phyloP scores from a whole-genome alignment of 2,797 vertebrate species.

The Mycteria americana region DNA sequence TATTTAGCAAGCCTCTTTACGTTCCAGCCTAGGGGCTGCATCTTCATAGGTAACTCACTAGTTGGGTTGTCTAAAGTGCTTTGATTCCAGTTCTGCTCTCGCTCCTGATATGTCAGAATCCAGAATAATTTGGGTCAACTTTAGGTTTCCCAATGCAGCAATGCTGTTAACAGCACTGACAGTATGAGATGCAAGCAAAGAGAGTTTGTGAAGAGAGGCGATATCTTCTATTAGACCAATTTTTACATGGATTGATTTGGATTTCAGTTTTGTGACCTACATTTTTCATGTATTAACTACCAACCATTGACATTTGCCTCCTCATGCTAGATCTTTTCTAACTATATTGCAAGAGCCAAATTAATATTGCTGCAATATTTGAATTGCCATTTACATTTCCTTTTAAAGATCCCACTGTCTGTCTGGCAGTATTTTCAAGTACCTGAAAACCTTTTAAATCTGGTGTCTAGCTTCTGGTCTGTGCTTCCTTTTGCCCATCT shows the following conservation, averaged over 20 bases:
- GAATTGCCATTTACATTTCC: constrained; percentile 30
- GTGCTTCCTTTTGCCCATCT: not conserved
- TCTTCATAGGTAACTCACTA: not conserved
- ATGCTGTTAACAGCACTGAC: not conserved
- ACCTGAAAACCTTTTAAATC: not conserved
- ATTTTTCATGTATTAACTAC: constrained; percentile 1
- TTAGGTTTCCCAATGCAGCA: not conserved
- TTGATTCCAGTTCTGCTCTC: not conserved
- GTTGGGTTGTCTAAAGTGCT: not conserved
- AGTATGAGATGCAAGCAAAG: not conserved
- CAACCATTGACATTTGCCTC: constrained; percentile 1
- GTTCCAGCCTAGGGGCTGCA: not conserved
- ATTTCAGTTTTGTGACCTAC: not conserved
- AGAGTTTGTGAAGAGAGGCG: not conserved
- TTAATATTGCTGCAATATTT: not conserved
- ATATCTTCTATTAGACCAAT: not conserved
- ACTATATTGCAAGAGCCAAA: constrained; percentile 8
- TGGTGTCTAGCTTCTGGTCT: not conserved
- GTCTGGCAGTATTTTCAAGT: not conserved
- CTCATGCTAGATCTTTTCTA: constrained; percentile 26
- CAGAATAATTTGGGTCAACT: not conserved
- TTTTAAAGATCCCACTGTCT: constrained; percentile 14
- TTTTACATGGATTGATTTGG: not conserved
- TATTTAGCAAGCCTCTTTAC: not conserved
- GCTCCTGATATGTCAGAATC: not conserved